phyloP scores from a whole-genome alignment of 2,797 vertebrate genomes.

The Bryconaethiops microstoma region DNA sequence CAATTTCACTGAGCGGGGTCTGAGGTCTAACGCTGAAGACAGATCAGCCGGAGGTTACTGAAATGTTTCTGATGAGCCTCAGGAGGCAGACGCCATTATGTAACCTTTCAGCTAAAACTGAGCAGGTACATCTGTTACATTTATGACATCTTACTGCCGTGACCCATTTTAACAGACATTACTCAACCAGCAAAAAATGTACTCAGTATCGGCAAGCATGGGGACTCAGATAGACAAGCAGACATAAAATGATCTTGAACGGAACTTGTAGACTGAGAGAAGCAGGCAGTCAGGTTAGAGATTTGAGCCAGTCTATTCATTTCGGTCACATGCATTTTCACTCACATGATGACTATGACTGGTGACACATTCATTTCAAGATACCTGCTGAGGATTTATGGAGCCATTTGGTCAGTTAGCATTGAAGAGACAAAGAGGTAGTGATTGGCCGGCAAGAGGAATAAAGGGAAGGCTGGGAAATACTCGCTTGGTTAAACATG shows the following conservation, averaged over 20 bases:
- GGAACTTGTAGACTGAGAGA: background rate
- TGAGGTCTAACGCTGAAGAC: slow-evolving; percentile 29
- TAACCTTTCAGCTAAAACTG: slow-evolving; percentile 22
- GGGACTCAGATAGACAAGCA: background rate
- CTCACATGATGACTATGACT: background rate
- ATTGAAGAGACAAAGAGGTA: background rate
- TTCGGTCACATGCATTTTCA: background rate
- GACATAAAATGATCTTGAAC: background rate
- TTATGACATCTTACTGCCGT: slow-evolving; percentile 14
- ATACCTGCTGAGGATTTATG: slow-evolving; percentile 12
- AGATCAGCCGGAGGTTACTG: slow-evolving; percentile 15
- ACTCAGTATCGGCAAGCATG: background rate
- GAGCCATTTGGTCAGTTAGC: background rate
- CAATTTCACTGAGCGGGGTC: slow-evolving; percentile 7
- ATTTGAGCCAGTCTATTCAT: background rate
- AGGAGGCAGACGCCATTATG: slow-evolving; percentile 14
- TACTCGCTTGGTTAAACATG: background rate
- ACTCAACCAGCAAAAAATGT: background rate
- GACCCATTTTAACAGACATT: slow-evolving; percentile 2
- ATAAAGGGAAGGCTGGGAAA: background rate
- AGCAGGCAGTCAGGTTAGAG: background rate
- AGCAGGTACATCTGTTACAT: slow-evolving; percentile 4
- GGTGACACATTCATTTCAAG: background rate
- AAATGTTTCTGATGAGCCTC: slow-evolving; percentile 20
- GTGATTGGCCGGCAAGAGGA: slow-evolving; percentile 1